A percentile compares a stretch with the other conserved stretches of the same genome.
Evolutionary conservation across 2,113 vertebrate species (phyloP).

Genomic region (Rattus norvegicus): DNA sequence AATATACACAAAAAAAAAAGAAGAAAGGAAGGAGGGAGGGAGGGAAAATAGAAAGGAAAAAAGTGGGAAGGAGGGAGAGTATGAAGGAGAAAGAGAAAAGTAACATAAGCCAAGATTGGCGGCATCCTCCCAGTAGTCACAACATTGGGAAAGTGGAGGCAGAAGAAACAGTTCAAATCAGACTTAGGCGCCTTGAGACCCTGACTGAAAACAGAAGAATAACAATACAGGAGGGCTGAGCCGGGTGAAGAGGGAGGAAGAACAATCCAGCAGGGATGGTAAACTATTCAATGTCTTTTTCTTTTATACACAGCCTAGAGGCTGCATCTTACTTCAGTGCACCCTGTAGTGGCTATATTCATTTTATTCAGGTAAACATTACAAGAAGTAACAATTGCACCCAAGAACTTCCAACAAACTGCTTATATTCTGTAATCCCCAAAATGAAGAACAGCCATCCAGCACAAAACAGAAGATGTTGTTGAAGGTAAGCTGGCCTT

Average conservation of each 20-base stretch:
- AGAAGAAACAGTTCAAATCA: background rate
- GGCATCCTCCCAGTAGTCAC: background rate
- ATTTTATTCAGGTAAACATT: conserved; percentile 46
- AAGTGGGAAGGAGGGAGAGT: too few relatives aligned
- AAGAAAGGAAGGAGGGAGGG: accelerated
- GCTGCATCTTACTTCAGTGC: background rate
- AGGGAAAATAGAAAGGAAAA: too few relatives aligned
- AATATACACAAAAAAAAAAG: background rate
- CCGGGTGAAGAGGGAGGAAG: background rate
- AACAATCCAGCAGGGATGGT: background rate
- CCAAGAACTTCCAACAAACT: conserved; percentile 21
- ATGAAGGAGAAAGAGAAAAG: background rate
- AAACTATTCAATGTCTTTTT: background rate
- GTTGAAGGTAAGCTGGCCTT: conserved; percentile 62
- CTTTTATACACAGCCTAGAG: background rate
- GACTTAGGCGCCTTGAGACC: background rate
- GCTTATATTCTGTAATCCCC: conserved; percentile 16
- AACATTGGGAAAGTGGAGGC: background rate
- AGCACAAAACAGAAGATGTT: conserved; percentile 49
- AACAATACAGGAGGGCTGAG: background rate
- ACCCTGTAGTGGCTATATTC: background rate
- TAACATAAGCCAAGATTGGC: background rate
- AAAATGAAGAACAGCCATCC: conserved; percentile 50
- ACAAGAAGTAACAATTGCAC: conserved; percentile 24
- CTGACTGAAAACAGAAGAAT: background rate